Conservation (phyloP, 2,113 vertebrate species). For the Capreolus pygargus region DNA sequence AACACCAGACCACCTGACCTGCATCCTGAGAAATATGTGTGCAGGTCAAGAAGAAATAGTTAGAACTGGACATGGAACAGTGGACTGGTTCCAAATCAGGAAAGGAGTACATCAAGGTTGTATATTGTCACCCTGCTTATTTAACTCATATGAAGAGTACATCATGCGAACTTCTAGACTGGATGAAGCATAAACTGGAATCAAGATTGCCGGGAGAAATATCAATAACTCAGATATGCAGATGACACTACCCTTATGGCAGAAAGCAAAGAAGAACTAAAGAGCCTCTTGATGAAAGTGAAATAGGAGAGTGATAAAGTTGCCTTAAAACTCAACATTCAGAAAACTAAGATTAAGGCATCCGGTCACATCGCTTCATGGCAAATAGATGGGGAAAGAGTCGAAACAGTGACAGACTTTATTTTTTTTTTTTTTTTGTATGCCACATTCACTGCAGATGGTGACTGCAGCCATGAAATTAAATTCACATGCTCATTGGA, state of each 20-base stretch:
- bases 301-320: not conserved
- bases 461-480: not conserved
- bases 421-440: fast-evolving
- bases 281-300: not conserved
- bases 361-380: too few relatives aligned
- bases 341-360: not conserved
- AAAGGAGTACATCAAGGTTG: not conserved
- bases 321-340: not conserved
- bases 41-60: too few relatives aligned
- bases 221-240: not conserved
- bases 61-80: not conserved
- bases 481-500: not conserved
- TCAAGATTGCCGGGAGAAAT: not conserved
- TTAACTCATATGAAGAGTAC: not conserved
- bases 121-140: not conserved
- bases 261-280: not conserved
- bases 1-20: too few relatives aligned
- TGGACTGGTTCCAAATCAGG: not conserved
- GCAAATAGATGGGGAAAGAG: too few relatives aligned
- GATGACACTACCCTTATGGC: not conserved
- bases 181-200: not conserved
- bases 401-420: not conserved
- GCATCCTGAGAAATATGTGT: too few relatives aligned
- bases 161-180: not conserved
- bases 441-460: not conserved